Percentiles rank a stretch among this genome's conserved stretches.
These are phyloP conservation scores for Gnatocerus cornutus DNA, from an alignment of 2,888 invertebrate species.

Conservation along the genomic window DNA sequence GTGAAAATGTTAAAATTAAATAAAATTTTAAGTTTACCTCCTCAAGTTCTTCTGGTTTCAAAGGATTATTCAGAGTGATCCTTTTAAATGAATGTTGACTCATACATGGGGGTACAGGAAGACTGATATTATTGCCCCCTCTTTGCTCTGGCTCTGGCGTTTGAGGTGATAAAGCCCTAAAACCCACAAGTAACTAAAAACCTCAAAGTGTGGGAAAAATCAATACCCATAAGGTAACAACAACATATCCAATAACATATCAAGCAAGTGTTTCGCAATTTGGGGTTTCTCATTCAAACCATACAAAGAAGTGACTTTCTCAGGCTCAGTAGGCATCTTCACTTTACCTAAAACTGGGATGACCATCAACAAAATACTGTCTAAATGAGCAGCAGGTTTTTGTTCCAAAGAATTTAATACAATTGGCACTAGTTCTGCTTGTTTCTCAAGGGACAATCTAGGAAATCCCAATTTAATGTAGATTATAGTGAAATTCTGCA, in stretches of 20 bases:
- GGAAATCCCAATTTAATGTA: constrained; percentile 95
- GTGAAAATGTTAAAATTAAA: not conserved
- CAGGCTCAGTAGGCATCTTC: constrained; percentile 77
- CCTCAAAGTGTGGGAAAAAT: not conserved
- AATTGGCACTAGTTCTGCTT: constrained; percentile 82
- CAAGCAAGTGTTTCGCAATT: constrained; percentile 79
- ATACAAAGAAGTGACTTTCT: constrained; percentile 77
- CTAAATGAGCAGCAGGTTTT: constrained; percentile 88
- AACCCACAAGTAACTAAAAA: constrained; percentile 43
- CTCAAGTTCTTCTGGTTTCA: constrained; percentile 87
- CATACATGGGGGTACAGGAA: constrained; percentile 83
- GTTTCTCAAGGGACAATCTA: constrained; percentile 82
- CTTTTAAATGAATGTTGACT: constrained; percentile 84
- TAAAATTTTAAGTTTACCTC: constrained; percentile 72
- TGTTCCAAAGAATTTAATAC: constrained; percentile 85
- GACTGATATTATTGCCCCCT: constrained; percentile 58
- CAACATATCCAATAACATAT: constrained; percentile 87
- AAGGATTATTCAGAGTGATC: constrained; percentile 80
- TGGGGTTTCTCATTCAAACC: constrained; percentile 83
- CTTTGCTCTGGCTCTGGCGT: constrained; percentile 56
- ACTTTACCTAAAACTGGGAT: constrained; percentile 86
- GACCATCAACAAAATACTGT: constrained; percentile 87
- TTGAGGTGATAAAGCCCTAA: constrained; percentile 65
- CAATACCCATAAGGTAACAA: constrained; percentile 88
- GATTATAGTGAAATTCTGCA: constrained; percentile 92